phyloP scores from a whole-genome alignment of 2,888 invertebrate species.

The Ormyrus rosae region DNA sequence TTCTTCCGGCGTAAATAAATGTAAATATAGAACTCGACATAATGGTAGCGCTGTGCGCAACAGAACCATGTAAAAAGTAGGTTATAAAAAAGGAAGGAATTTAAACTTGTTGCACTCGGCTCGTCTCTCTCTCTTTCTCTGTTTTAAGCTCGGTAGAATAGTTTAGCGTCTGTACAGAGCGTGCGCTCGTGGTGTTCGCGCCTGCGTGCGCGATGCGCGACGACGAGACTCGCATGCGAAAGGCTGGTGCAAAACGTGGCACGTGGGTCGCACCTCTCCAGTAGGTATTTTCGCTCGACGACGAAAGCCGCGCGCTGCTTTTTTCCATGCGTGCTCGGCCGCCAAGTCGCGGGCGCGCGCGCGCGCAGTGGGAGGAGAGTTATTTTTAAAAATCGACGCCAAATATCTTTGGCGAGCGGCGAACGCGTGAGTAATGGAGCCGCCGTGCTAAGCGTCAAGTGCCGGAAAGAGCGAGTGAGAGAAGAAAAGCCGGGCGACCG shows the following conservation, averaged over 20 bases:
- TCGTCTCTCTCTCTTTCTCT: neutral
- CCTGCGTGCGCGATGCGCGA: neutral
- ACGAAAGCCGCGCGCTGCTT: neutral
- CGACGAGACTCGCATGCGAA: neutral
- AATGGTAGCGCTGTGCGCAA: neutral
- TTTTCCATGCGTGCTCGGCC: too few species aligned
- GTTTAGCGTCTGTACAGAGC: neutral
- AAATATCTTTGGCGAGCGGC: neutral
- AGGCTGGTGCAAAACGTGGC: slow-evolving; percentile 36
- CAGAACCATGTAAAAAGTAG: slow-evolving; percentile 22
- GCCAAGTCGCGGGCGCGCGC: neutral
- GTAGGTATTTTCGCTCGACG: slow-evolving; percentile 27
- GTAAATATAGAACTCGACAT: slow-evolving; percentile 35
- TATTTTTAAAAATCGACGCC: slow-evolving; percentile 1
- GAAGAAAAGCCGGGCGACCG: slow-evolving; percentile 4
- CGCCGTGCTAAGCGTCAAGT: neutral
- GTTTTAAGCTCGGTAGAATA: neutral
- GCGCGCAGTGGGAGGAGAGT: neutral
- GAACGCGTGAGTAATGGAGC: neutral
- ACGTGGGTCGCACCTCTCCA: slow-evolving; percentile 38
- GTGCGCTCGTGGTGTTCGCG: neutral
- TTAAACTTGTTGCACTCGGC: neutral
- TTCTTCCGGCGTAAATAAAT: slow-evolving; percentile 3
- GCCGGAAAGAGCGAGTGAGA: slow-evolving; percentile 23
- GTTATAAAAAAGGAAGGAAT: slow-evolving; percentile 30